A percentile compares a stretch with the other conserved stretches of the same genome.
phyloP scores from a whole-genome alignment of 2,797 vertebrate genomes.

The Erethizon dorsatum region DNA sequence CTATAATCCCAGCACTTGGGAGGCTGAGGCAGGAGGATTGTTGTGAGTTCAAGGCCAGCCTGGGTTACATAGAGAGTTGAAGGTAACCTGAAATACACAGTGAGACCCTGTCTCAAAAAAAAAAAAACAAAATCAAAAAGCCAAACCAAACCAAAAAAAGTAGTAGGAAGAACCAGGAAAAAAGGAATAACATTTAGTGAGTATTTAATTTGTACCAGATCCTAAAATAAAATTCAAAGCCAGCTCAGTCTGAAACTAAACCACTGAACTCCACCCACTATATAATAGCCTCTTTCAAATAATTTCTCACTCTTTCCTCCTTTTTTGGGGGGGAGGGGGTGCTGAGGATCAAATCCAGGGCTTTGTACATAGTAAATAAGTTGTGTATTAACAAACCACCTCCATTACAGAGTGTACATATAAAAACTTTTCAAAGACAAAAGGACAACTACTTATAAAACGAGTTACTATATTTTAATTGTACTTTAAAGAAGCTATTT shows the following conservation, averaged over 20 bases:
- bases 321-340: background rate
- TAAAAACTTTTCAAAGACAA: background rate
- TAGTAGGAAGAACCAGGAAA: background rate
- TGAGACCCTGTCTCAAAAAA: background rate
- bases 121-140: background rate
- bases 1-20: background rate
- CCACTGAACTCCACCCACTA: background rate
- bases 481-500: background rate
- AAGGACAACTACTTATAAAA: background rate
- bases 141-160: background rate
- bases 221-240: constrained; percentile 30
- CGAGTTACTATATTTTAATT: background rate
- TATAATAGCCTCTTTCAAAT: background rate
- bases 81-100: too few species aligned
- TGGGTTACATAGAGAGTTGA: too few species aligned
- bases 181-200: background rate
- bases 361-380: background rate
- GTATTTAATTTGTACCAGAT: background rate
- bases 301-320: background rate
- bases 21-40: background rate
- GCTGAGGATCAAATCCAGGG: background rate
- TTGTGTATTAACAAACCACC: background rate
- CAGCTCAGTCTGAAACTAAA: constrained; percentile 7
- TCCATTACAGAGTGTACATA: background rate
- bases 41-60: background rate